Percentiles rank a stretch among this genome's conserved stretches.
Evolutionary conservation across 2,797 vertebrate species (phyloP).

Genomic region (Falco cherrug): DNA sequence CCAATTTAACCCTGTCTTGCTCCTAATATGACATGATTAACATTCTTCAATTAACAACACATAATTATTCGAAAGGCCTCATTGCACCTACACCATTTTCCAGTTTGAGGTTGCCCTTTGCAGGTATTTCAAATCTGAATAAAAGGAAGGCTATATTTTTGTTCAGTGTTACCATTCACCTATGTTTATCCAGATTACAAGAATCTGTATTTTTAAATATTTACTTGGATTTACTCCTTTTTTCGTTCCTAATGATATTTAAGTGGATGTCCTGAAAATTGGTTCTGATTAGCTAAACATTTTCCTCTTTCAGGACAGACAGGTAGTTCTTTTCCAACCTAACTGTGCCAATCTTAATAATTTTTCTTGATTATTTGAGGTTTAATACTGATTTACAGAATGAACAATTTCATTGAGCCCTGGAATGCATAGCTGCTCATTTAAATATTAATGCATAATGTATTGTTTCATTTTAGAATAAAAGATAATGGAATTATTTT

Average conservation of each 20-base stretch:
- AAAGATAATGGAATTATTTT: not conserved
- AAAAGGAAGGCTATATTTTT: not conserved
- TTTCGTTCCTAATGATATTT: not conserved
- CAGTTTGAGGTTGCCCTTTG: conserved; percentile 50
- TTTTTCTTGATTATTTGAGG: not conserved
- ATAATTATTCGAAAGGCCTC: conserved; percentile 78
- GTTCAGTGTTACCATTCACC: not conserved
- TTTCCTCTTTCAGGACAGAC: not conserved
- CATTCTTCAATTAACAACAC: conserved; percentile 86
- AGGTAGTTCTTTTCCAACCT: not conserved
- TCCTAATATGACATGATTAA: conserved; percentile 88
- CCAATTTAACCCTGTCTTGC: conserved; percentile 85
- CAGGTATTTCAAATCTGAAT: conserved; percentile 53
- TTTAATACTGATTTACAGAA: not conserved
- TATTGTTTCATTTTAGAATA: not conserved
- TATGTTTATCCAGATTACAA: not conserved
- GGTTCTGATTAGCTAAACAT: not conserved
- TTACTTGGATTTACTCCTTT: not conserved
- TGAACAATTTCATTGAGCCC: not conserved
- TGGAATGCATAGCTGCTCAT: not conserved
- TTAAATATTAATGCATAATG: not conserved
- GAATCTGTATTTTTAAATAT: not conserved
- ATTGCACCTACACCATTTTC: conserved; percentile 54
- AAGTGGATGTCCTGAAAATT: not conserved
- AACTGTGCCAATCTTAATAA: not conserved